Evolutionary conservation across 2,113 vertebrate species (phyloP), one percentile per base, ranked within the genome.

Genomic region (Corythornis cristatus): DNA sequence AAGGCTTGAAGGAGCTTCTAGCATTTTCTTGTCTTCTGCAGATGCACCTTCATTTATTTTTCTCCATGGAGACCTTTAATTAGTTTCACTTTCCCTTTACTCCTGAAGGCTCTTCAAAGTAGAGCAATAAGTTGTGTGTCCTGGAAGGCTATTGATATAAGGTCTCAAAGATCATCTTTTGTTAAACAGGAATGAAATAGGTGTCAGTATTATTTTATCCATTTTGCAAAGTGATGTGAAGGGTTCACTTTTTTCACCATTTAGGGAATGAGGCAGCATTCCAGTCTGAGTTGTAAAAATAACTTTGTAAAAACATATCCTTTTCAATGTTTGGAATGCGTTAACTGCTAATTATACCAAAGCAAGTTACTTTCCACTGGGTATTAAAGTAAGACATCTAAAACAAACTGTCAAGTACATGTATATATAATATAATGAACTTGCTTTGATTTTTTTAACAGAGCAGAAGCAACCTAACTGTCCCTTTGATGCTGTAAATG

Each of bases 371-470:
- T 83, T 97, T 96, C 62, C 75, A 18, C 42, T 58, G 21, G 50
- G 26, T 93, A 93, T 96, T 93, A 91, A 95, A 89, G 42, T 22
- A 74, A 96, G 88, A 37, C 60, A 83, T 50, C 54, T 96, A 87
- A 96, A 94, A 31, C 45, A 86, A 90, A 29, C 42, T 83, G 33
- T 40, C 93, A 91, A 67, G 48, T 90, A 95, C 46, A 87, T 81
- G 35, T 82, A 58, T 89, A 58, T 95, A 74, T 82, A 93, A 79
- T 89, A 93, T 71, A 85, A 67, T 85, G 77, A 95, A 81, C 80
- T 40, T 54, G 81, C 75, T 93, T 79, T 94, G 84, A 86, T 93
- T 78, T 90, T 53, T 83, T 83, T 86, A 28, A 54, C 20, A 68
- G 89, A 91, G 57, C 23, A 94, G 51, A 91, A 83, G 23, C 0